Conservation (phyloP, 2,888 invertebrate genomes). For the Lamellibrachia columna region DNA sequence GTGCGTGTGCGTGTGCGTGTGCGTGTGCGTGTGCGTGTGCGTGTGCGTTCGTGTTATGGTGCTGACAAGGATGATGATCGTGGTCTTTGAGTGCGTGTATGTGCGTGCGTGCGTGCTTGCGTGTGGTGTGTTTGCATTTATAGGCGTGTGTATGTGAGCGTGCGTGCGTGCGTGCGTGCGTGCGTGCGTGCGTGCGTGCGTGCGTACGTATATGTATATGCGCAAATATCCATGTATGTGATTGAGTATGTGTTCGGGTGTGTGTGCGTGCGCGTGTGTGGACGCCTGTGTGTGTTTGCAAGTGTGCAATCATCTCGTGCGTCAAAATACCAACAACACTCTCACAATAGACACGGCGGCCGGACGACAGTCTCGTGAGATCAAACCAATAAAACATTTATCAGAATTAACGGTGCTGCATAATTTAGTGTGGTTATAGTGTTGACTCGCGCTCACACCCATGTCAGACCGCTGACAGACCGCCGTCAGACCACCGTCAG, state of each 20-base stretch:
- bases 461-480: neutral
- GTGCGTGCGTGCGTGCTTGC: too few relatives aligned
- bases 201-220: neutral
- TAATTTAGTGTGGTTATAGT: neutral
- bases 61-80: too few relatives aligned
- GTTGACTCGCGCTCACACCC: neutral
- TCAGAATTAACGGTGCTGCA: constrained; percentile 3
- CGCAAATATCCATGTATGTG: neutral
- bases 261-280: neutral
- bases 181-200: too few relatives aligned
- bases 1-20: too few relatives aligned
- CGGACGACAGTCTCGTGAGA: neutral
- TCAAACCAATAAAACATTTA: neutral
- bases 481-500: too few relatives aligned
- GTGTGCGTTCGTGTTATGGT: too few relatives aligned
- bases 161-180: neutral
- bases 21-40: too few relatives aligned
- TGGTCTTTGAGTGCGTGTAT: too few relatives aligned
- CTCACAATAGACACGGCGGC: neutral
- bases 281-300: neutral
- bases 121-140: too few relatives aligned
- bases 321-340: constrained; percentile 4
- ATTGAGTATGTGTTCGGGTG: neutral
- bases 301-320: neutral
- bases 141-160: too few relatives aligned